A percentile compares a stretch with the other conserved stretches of the same genome.
Evolutionary conservation across 2,888 invertebrate genomes (phyloP).

Genomic region (Pristionchus arcanus): DNA sequence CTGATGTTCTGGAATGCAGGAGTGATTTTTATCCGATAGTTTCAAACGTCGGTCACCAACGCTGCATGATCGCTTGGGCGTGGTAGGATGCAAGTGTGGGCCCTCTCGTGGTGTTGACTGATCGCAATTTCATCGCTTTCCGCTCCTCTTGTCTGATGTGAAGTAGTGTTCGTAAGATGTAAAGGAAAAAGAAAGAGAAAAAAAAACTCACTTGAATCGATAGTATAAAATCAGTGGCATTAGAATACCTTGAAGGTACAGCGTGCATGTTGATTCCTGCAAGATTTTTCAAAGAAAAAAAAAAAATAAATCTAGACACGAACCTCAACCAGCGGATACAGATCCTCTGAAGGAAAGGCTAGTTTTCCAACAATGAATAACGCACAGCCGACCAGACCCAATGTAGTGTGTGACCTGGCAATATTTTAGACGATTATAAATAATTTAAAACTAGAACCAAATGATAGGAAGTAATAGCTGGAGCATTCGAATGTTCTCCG

Average conservation of each 20-base stretch:
- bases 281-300: not conserved
- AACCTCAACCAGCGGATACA: not conserved
- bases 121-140: not conserved
- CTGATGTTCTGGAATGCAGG: too few species aligned
- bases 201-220: not conserved
- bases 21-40: too few species aligned
- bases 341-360: not conserved
- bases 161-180: too few species aligned
- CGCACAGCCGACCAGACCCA: not conserved
- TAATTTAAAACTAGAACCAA: not conserved
- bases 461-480: not conserved
- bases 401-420: not conserved
- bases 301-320: not conserved
- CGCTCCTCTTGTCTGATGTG: not conserved
- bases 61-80: not conserved
- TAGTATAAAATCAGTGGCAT: not conserved
- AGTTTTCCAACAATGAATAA: not conserved
- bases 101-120: not conserved
- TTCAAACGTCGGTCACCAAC: not conserved
- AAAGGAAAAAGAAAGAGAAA: too few species aligned
- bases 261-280: not conserved
- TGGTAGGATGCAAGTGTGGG: not conserved
- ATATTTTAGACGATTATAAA: not conserved
- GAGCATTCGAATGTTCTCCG: too few species aligned
- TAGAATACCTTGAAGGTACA: not conserved